Evolutionary conservation across 92 coral and sea anemone species (phyloP), one percentile per base, ranked within the genome.

Genomic region (Palythoa heliodiscus): DNA sequence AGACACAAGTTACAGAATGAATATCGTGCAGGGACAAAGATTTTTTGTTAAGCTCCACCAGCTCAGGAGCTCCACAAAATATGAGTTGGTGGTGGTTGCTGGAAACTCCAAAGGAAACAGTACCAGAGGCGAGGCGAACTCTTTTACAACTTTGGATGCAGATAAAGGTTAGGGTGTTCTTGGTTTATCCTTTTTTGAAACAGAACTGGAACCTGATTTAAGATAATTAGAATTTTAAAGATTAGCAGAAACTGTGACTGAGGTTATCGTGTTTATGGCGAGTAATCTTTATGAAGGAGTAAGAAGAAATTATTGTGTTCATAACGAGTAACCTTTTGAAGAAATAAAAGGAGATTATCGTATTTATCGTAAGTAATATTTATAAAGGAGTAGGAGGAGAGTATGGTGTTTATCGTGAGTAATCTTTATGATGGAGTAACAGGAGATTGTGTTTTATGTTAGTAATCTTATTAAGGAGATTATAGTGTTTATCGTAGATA

Each of bases 61-160:
- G 7, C 84, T 80, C 23, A 17, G 15, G 22, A 70, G 73, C 20
- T 80, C 74, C 60, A n/a, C 37, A 12, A 64, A 12, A 43, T 80
- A 80, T 39, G 84, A 23, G 43, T 70, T 80, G 61, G 66, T 10
- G 1, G 84, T 80, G 20, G 15, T 67, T 37, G 84, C 84, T 1
- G 84, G 38, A 16, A 80, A 80, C 74, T 24, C 73, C 2, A 53
- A 50, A 48, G 84, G 84, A 29, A 80, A 80, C 63, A 80, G 63
- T n/a, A 80, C 84, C 29, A 66, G 13, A 4, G 47, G 60, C 38
- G 9, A 68, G 39, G 22, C 24, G 1, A 47, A 22, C 47, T 4
- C 24, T 10, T 80, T 80, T 25, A 38, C n/a, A 6, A 80, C 84
- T 23, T 40, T 39, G 70, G 16, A 66, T 24, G 74, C 22, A 52